phyloP scores from a whole-genome alignment of 2,888 invertebrate genomes.

The Scaptomyza caliginosa region DNA sequence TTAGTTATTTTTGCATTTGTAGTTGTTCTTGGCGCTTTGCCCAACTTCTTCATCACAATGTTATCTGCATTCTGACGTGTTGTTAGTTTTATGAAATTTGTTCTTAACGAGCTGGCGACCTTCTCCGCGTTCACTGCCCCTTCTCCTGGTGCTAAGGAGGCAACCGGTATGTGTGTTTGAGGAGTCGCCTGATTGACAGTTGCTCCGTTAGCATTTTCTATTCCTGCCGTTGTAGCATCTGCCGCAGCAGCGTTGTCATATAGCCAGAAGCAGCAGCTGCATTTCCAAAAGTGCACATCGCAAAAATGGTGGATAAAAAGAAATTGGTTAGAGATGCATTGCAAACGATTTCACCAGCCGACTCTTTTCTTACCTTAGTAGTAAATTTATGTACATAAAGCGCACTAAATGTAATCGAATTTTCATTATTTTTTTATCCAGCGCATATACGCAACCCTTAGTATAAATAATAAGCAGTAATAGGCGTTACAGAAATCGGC shows the following conservation, averaged over 20 bases:
- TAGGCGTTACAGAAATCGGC: slow-evolving; percentile 13
- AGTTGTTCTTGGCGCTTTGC: slow-evolving; percentile 39
- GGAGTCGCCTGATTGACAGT: slow-evolving; percentile 5
- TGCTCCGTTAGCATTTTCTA: slow-evolving; percentile 13
- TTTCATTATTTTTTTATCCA: slow-evolving; percentile 50
- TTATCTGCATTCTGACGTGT: slow-evolving; percentile 26
- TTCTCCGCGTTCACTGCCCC: slow-evolving; percentile 12
- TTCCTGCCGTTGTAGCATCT: slow-evolving; percentile 36
- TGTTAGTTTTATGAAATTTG: slow-evolving; percentile 31
- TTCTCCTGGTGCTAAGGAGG: slow-evolving; percentile 15
- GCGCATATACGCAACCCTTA: slow-evolving; percentile 15
- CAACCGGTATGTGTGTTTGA: not conserved
- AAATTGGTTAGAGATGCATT: slow-evolving; percentile 2
- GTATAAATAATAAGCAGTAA: slow-evolving; percentile 11
- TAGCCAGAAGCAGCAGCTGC: slow-evolving; percentile 71
- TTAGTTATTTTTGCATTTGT: slow-evolving; percentile 33
- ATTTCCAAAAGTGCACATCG: slow-evolving; percentile 17
- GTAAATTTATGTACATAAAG: slow-evolving; percentile 71
- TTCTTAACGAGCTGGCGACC: slow-evolving; percentile 11
- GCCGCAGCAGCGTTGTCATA: slow-evolving; percentile 71
- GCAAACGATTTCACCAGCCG: not conserved
- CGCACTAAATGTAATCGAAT: slow-evolving; percentile 67
- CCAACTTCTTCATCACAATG: slow-evolving; percentile 26
- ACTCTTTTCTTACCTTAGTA: slow-evolving; percentile 54
- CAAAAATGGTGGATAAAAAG: slow-evolving; percentile 1